Evolutionary conservation across 2,888 invertebrate genomes (phyloP), one percentile per base, ranked within the genome.

Genomic region (Horisme vitalbata): DNA sequence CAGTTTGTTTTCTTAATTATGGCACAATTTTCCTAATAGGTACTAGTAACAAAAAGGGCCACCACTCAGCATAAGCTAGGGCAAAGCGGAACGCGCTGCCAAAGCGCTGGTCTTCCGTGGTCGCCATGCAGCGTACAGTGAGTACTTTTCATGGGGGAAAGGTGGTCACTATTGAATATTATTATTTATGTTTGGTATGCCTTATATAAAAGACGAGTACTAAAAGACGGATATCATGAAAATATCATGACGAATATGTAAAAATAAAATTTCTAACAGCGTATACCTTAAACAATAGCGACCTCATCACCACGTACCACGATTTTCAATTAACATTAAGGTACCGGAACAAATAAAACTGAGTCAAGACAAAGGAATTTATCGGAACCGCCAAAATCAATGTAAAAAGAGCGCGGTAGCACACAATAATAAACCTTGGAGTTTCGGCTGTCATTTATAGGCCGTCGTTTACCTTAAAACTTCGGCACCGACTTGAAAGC

Each of bases 321-420:
- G 69, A 63, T 63, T 75, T 78, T 68, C 74, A 76, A 77, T 80
- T 78, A 80, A 70, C 77, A 69, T 70, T 71, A 71, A 71, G 62
- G 63, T 59, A 67, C 71, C 73, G 75, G 75, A 79, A 79, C 77
- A 79, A 79, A 77, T 75, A 78, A 77, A 75, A 71, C 59, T 55
- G 62, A 64, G 55, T 38, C 65, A 45, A 66, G 68, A 79, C 74
- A 79, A 80, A 75, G 68, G 65, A 70, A 58, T 70, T 71, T 68
- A 68, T 73, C 65, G 68, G 63, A 71, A 74, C 67, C 69, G 64
- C 69, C 65, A 71, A 71, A 70, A 67, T 71, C 55, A 58, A 60
- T 65, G 61, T 57, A 65, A 70, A 75, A 68, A 65, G 30, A 23
- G 39, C 27, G 27, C 33, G 28, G 65, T 65, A 61, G 55, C 55